These are phyloP conservation scores for Odontothrips loti DNA, from an alignment of 2,888 invertebrate genomes.

Conservation along the genomic window DNA sequence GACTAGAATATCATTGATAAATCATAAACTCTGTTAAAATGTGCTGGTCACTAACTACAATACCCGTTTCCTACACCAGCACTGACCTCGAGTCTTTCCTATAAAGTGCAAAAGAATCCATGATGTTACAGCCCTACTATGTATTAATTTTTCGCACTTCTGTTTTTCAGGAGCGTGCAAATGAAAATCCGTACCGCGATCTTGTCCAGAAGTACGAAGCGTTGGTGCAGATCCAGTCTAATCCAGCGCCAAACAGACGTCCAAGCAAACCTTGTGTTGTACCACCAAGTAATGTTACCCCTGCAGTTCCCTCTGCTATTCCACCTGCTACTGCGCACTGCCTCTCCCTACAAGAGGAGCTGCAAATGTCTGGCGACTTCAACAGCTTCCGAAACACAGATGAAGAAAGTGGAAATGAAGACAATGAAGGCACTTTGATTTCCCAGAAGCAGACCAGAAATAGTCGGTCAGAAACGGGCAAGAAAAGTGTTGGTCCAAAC, in stretches of 20 bases:
- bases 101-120: too few relatives aligned
- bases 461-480: conserved; percentile 32
- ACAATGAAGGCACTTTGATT: conserved; percentile 34
- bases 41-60: too few relatives aligned
- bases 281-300: conserved; percentile 38
- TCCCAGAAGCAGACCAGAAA: conserved; percentile 34
- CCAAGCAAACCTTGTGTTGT: not conserved
- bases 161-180: conserved; percentile 31
- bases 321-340: conserved; percentile 35
- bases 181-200: conserved; percentile 68
- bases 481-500: conserved; percentile 36
- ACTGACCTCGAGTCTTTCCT: too few relatives aligned
- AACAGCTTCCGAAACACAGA: conserved; percentile 51
- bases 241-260: conserved; percentile 48
- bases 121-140: too few relatives aligned
- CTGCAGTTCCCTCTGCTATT: conserved; percentile 35
- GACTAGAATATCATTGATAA: too few relatives aligned
- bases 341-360: conserved; percentile 63
- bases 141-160: not conserved
- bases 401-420: conserved; percentile 36
- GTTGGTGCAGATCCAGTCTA: conserved; percentile 68
- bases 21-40: too few relatives aligned
- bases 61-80: too few relatives aligned
- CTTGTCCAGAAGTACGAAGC: conserved; percentile 83
- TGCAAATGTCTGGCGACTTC: conserved; percentile 70